Conservation (phyloP, 1,140 invertebrate species). For the Leptopilina boulardi region DNA sequence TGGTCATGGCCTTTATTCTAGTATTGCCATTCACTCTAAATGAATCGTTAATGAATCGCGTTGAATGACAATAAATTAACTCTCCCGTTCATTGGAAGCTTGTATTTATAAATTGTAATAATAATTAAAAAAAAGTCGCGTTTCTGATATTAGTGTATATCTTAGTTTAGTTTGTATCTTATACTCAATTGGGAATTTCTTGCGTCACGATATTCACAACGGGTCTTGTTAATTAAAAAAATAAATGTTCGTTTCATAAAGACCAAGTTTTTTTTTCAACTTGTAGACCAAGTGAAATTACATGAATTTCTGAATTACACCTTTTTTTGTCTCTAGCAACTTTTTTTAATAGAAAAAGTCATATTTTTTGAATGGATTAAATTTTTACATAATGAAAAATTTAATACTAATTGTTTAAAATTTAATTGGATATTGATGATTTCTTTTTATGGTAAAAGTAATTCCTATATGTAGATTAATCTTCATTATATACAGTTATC, state of each 20-base stretch:
- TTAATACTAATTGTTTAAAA: no score
- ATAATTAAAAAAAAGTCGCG: neutral
- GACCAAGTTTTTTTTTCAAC: no score
- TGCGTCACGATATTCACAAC: neutral
- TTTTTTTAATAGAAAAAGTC: no score
- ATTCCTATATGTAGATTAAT: neutral
- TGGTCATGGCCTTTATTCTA: slow-evolving; percentile 30
- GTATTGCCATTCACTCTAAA: slow-evolving; percentile 38
- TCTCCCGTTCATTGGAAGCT: neutral
- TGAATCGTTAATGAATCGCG: slow-evolving; percentile 24
- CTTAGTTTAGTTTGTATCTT: neutral
- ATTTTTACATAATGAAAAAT: no score
- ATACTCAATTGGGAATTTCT: neutral
- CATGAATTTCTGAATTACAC: no score
- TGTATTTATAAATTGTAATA: slow-evolving; percentile 17
- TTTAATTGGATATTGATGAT: no score
- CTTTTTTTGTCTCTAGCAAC: no score
- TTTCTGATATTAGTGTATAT: neutral
- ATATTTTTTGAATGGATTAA: no score
- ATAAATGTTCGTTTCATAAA: no score
- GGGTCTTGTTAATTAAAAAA: neutral
- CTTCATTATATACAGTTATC: neutral
- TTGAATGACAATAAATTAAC: slow-evolving; percentile 12
- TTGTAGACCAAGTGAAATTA: no score
- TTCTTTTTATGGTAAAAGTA: neutral